Conservation (phyloP, 2,888 invertebrate species). For the Muschampia plurimacula region DNA sequence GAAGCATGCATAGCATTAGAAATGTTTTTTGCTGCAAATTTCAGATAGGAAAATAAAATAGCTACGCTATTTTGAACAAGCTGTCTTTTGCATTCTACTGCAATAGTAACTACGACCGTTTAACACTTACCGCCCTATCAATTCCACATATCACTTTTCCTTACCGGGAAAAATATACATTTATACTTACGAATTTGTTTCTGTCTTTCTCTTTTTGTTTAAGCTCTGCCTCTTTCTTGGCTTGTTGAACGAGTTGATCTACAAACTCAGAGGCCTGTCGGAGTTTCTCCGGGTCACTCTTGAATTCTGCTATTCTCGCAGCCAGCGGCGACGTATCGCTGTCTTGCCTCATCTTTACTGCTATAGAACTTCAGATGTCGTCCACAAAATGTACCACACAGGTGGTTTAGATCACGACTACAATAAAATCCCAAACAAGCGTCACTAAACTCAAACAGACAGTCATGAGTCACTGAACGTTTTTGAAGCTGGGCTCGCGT, state of each 20-base stretch:
- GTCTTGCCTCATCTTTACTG: constrained; percentile 67
- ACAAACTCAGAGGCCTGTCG: constrained; percentile 86
- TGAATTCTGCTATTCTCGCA: constrained; percentile 84
- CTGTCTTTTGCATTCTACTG: constrained; percentile 70
- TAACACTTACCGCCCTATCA: constrained; percentile 83
- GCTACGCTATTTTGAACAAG: constrained; percentile 70
- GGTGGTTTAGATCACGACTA: constrained; percentile 43
- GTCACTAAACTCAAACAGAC: constrained; percentile 55
- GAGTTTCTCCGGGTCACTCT: constrained; percentile 86
- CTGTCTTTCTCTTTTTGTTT: constrained; percentile 86
- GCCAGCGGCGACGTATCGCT: constrained; percentile 71
- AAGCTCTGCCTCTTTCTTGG: constrained; percentile 85
- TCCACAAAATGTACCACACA: constrained; percentile 41
- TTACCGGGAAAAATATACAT: constrained; percentile 80
- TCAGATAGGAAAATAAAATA: constrained; percentile 38
- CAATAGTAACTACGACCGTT: constrained; percentile 63
- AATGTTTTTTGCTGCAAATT: constrained; percentile 31
- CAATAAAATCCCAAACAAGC: constrained; percentile 39
- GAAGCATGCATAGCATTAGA: constrained; percentile 46
- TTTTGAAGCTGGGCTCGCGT: constrained; percentile 17
- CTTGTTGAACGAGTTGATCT: constrained; percentile 86
- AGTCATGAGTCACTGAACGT: constrained; percentile 13
- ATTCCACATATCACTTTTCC: constrained; percentile 67
- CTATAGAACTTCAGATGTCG: constrained; percentile 7
- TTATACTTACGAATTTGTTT: constrained; percentile 85